A percentile compares a stretch with the other conserved stretches of the same genome.
Evolutionary conservation across 1,140 invertebrate genomes (phyloP).

Genomic region (Melanaphis sacchari): DNA sequence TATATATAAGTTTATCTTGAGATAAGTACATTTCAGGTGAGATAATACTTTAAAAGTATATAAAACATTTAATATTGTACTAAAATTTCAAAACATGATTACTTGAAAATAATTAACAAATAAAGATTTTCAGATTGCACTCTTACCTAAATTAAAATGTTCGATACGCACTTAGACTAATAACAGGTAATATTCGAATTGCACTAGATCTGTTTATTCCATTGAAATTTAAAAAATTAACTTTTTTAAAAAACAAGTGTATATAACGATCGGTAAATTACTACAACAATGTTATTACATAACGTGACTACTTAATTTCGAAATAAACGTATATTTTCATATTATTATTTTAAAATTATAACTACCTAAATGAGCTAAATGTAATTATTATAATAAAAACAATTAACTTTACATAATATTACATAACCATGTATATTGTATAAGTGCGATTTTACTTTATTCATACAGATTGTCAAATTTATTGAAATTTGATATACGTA

Average conservation of each 20-base stretch:
- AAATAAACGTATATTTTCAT: background rate
- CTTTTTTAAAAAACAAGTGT: background rate
- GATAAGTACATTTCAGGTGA: background rate
- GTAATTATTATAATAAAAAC: background rate
- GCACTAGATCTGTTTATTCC: no score
- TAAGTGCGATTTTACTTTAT: background rate
- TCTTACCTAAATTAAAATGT: no score
- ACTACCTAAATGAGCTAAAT: background rate
- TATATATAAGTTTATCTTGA: background rate
- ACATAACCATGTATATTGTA: background rate
- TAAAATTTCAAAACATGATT: background rate
- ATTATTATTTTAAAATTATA: no score
- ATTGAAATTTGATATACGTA: slow-evolving; percentile 65
- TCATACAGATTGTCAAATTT: background rate
- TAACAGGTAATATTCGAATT: background rate
- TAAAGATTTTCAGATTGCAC: no score
- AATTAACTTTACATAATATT: background rate
- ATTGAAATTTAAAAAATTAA: background rate
- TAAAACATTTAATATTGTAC: background rate
- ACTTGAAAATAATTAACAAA: background rate
- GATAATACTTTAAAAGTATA: background rate
- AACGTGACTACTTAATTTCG: background rate
- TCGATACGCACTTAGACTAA: background rate
- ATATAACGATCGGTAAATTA: background rate
- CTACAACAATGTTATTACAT: background rate